Conservation (phyloP, 2,113 vertebrate genomes). For the Malurus alboscapulatus region DNA sequence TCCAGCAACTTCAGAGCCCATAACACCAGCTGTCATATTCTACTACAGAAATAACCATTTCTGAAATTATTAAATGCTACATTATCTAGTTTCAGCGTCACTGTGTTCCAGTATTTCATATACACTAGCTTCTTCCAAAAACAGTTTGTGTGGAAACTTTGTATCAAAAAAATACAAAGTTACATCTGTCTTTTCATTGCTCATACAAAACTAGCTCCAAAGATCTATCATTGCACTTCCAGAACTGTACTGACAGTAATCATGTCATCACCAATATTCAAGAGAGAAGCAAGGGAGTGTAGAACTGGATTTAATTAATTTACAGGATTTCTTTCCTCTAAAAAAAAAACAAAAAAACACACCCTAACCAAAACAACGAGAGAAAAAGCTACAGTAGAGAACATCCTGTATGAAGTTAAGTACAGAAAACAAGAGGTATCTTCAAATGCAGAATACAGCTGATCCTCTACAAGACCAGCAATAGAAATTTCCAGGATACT, state of each 20-base stretch:
- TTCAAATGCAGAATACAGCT: not conserved
- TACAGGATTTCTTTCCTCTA: not conserved
- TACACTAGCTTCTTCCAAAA: not conserved
- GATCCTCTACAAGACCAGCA: not conserved
- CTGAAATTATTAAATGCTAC: constrained; percentile 8
- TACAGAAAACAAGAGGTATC: not conserved
- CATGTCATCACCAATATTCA: not conserved
- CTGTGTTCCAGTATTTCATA: not conserved
- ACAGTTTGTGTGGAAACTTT: not conserved
- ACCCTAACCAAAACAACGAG: not conserved
- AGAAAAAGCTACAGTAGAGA: not conserved
- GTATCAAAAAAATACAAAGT: not conserved
- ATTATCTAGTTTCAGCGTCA: not conserved
- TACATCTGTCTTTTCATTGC: not conserved
- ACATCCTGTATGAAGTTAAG: not conserved
- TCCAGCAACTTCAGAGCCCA: not conserved
- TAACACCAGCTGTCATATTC: not conserved
- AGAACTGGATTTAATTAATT: not conserved
- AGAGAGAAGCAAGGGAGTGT: not conserved
- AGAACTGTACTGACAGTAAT: not conserved
- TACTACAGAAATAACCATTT: not conserved
- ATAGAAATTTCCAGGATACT: not conserved
- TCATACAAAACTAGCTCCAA: not conserved
- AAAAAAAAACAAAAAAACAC: no score
- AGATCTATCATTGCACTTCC: not conserved